Conservation (phyloP, 2,113 vertebrate species). For the Salminus brasiliensis region DNA sequence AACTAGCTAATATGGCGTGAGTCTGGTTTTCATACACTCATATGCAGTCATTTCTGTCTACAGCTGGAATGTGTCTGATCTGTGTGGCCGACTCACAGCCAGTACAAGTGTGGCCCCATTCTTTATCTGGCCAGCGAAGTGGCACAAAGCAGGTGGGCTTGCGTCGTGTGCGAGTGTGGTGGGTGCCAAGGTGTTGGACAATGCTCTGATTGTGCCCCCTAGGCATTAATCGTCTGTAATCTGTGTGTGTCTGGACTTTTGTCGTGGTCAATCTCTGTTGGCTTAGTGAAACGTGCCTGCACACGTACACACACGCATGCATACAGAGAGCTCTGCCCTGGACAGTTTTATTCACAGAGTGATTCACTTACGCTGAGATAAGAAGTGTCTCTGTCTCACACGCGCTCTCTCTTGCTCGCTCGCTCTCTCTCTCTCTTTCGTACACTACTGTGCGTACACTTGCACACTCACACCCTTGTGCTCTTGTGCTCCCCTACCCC, state of each 20-base stretch:
- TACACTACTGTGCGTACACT: not conserved
- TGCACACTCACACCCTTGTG: constrained; percentile 5
- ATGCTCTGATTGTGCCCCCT: constrained; percentile 18
- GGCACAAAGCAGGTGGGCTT: constrained; percentile 4
- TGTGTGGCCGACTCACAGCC: not conserved
- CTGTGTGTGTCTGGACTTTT: constrained; percentile 30
- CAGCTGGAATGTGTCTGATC: not conserved
- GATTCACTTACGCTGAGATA: constrained; percentile 17
- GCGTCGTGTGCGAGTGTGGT: not conserved
- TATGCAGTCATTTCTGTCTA: not conserved
- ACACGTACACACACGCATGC: constrained; percentile 9
- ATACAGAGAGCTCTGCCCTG: not conserved
- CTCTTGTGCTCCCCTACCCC: constrained; percentile 50
- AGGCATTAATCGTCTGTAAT: constrained; percentile 35
- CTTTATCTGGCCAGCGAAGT: constrained; percentile 15
- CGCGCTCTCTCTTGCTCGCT: not conserved
- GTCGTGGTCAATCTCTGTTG: constrained; percentile 39
- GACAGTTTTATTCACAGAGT: constrained; percentile 19
- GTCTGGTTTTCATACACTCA: not conserved
- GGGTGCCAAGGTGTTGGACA: constrained; percentile 29
- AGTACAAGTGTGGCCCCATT: constrained; percentile 6
- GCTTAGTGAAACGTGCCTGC: constrained; percentile 38
- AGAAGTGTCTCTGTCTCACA: not conserved
- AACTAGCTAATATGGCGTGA: not conserved
- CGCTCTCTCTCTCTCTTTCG: not conserved